Conservation (phyloP, 2,888 invertebrate species). For the Leucania comma region DNA sequence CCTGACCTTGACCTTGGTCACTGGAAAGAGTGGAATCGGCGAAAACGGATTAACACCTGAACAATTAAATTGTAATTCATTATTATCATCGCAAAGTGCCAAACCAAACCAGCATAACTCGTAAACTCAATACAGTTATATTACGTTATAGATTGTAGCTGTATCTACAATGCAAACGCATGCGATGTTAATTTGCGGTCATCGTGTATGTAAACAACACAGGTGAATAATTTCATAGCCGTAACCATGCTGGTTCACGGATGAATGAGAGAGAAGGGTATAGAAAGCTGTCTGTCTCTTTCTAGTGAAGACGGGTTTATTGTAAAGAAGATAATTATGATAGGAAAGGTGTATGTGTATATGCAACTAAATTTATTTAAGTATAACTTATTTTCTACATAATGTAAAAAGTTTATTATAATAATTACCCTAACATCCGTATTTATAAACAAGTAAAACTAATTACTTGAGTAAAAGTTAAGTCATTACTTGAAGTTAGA, state of each 20-base stretch:
- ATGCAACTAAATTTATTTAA: no score
- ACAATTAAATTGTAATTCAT: slow-evolving; percentile 12
- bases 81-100: background rate
- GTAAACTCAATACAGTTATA: slow-evolving; percentile 41
- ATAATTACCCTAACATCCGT: no score
- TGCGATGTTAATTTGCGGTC: slow-evolving; percentile 73
- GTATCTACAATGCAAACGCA: slow-evolving; percentile 60
- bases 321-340: background rate
- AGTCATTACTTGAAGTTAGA: no score
- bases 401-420: no score
- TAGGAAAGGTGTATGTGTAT: background rate
- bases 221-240: slow-evolving; percentile 75
- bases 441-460: no score
- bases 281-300: background rate
- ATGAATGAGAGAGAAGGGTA: slow-evolving; percentile 21
- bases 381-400: no score
- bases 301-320: background rate
- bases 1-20: no score
- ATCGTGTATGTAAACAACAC: slow-evolving; percentile 71
- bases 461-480: no score
- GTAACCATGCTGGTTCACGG: slow-evolving; percentile 19
- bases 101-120: slow-evolving; percentile 2
- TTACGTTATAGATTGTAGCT: slow-evolving; percentile 20
- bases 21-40: no score
- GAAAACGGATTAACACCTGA: background rate